Base-by-base conservation (phyloP, 2,113 vertebrate genomes). In the Pseudolaguvia tuberculata region DNA sequence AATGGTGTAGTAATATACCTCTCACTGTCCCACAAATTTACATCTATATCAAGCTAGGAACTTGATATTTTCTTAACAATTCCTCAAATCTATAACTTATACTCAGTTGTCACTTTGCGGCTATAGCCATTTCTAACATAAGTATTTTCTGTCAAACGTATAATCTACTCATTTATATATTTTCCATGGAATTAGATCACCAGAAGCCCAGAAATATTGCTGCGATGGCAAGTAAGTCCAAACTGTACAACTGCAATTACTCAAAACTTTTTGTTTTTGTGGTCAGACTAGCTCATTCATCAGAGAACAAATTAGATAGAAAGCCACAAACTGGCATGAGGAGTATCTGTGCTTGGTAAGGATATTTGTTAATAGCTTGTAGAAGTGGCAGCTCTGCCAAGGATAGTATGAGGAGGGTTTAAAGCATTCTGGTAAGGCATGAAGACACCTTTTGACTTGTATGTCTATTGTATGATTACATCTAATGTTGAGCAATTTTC, bases 261-360 rank as follows among this genome's bases (percentile, higher is more conserved):
- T 83, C 70, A 77, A 81, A 82, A 78, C 39, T 79, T 81, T 84
- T 84, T 86, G 81, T 66, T 83, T 82, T 55, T 80, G 73, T 83
- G 84, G 83, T 83, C 74, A 82, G 72, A 75, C 11, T 15, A 63
- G 51, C 80, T 87, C 78, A 79, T 88, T 88, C 85, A 82, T 86
- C 75, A 80, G 70, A 47, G 69, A 74, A 75, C 73, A 75, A 78
- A 82, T 80, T 79, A 72, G 70, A 80, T 77, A 73, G 73, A 80
- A 80, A 42, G 39, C 78, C 70, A 56, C 68, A 78, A 62, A 77
- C 61, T 72, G 75, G 79, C 82, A 77, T 76, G 77, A 78, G 85
- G 86, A 80, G 72, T 77, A 84, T 73, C 74, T 57, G 18, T 5
- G 69, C 74, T 84, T 76, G 68, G 86, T 81, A 72, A 74, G 76